Conservation (phyloP, 2,797 vertebrate genomes). For the Sebastes taczanowskii region DNA sequence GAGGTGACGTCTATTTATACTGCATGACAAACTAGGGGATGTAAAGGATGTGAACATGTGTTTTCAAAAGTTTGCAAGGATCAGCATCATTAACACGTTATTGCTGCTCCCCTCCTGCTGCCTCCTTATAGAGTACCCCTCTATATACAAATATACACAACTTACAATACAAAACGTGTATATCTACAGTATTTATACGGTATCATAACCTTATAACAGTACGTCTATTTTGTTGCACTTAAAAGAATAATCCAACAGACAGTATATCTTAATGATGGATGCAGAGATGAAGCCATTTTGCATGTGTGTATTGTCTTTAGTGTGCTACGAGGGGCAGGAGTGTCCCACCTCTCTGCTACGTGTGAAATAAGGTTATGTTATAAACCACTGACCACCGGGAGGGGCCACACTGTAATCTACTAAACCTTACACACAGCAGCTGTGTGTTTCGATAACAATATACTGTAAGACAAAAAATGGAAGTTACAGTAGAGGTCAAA, state of each 20-base stretch:
- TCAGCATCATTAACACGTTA: constrained; percentile 63
- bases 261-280: constrained; percentile 62
- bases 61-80: constrained; percentile 71
- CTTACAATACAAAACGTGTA: constrained; percentile 70
- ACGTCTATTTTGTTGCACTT: constrained; percentile 74
- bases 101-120: constrained; percentile 66
- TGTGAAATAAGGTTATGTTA: constrained; percentile 55
- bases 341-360: constrained; percentile 55
- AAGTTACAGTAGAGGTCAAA: constrained; percentile 30
- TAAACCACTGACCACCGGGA: constrained; percentile 74
- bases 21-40: constrained; percentile 81
- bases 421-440: constrained; percentile 13
- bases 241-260: constrained; percentile 68
- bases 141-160: constrained; percentile 73
- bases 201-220: constrained; percentile 74
- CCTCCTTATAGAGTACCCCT: constrained; percentile 69
- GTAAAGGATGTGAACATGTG: constrained; percentile 64
- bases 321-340: constrained; percentile 63
- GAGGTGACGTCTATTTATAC: constrained; percentile 81
- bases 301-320: constrained; percentile 78
- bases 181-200: constrained; percentile 75
- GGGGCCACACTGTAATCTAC: constrained; percentile 52
- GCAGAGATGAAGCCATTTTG: constrained; percentile 77
- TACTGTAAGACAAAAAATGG: neutral
- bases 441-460: constrained; percentile 5